Conservation (phyloP, 1,140 invertebrate genomes). For the Drosophila sturtevanti region DNA sequence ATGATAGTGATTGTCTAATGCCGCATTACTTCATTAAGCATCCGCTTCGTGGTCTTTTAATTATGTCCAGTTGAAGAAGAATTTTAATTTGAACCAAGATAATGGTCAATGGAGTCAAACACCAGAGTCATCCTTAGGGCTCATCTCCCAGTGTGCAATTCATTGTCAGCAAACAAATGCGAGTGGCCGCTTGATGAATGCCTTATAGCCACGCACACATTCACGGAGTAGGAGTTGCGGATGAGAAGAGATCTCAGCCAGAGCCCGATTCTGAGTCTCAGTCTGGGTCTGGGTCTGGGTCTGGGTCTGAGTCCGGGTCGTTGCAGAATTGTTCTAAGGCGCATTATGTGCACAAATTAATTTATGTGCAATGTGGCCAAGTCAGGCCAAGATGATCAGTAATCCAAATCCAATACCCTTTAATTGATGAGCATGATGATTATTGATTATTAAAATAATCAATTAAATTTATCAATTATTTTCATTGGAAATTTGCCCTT, state of each 20-base stretch:
- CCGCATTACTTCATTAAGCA: constrained; percentile 66
- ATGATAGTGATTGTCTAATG: constrained; percentile 60
- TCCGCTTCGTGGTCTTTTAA: constrained; percentile 60
- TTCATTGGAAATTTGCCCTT: no score
- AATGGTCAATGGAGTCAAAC: neutral
- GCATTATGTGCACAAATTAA: constrained; percentile 78
- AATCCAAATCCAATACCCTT: no score
- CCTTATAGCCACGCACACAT: constrained; percentile 64
- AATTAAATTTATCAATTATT: no score
- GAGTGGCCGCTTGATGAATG: constrained; percentile 73
- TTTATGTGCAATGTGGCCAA: constrained; percentile 57
- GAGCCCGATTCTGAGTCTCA: no score
- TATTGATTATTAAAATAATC: no score
- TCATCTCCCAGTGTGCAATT: constrained; percentile 61
- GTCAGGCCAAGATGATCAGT: no score
- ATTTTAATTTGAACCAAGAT: constrained; percentile 67
- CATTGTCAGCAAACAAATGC: constrained; percentile 82
- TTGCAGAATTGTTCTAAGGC: constrained; percentile 54
- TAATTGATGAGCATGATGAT: no score
- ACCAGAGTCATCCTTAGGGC: neutral
- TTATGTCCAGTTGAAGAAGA: constrained; percentile 55
- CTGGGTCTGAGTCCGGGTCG: no score
- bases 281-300: no score
- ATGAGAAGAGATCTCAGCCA: neutral
- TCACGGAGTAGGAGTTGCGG: constrained; percentile 19